Percentiles rank a stretch among this genome's conserved stretches.
These are phyloP conservation scores for Lytechinus variegatus DNA, from an alignment of 35 echinoderm and acorn worm species.

Conservation along the genomic window DNA sequence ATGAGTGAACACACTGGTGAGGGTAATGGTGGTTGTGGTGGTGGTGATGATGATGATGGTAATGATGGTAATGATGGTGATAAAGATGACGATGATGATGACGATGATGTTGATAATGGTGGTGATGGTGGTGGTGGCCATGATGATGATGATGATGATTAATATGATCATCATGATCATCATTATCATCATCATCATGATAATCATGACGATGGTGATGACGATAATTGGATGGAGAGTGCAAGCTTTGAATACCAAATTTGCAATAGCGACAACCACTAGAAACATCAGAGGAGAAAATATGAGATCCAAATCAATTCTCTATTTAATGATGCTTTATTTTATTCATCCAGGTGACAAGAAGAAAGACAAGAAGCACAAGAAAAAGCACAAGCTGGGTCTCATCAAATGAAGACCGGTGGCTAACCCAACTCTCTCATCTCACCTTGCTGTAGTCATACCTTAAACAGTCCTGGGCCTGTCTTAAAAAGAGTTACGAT, in stretches of 20 bases:
- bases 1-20: neutral
- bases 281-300: neutral
- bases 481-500: too few species aligned
- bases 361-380: neutral
- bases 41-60: neutral
- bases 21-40: neutral
- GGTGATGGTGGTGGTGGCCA: neutral
- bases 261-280: neutral
- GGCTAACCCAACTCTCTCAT: neutral
- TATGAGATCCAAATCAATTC: neutral
- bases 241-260: neutral
- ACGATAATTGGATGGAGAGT: neutral
- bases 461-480: neutral
- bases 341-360: neutral
- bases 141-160: neutral
- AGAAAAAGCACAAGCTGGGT: slow-evolving; percentile 11
- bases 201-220: neutral
- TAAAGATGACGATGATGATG: neutral
- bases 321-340: neutral
- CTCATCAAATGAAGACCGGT: slow-evolving; percentile 40
- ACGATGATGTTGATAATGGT: neutral
- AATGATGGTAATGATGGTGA: neutral
- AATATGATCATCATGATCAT: neutral
- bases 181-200: too few species aligned
- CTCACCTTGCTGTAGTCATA: neutral